phyloP scores from a whole-genome alignment of 2,113 vertebrate genomes.

The Aspidoscelis tigris region DNA sequence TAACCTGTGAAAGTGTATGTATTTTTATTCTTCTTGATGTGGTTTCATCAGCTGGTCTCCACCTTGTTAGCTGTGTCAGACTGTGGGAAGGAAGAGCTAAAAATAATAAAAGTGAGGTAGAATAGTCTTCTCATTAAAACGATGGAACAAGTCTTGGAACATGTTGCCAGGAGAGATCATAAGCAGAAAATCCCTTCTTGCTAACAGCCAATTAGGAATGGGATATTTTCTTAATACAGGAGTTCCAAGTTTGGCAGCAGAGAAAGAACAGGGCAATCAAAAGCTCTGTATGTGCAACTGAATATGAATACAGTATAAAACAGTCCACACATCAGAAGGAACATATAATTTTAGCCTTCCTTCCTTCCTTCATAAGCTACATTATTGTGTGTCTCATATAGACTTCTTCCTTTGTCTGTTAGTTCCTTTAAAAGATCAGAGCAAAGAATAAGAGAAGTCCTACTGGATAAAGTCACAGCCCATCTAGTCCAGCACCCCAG shows the following conservation, averaged over 20 bases:
- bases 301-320: slow-evolving; percentile 2
- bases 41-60: background rate
- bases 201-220: background rate
- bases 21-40: background rate
- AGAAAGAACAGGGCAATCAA: background rate
- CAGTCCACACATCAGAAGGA: slow-evolving; percentile 19
- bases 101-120: background rate
- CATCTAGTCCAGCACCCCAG: too few relatives aligned
- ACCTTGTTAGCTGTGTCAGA: background rate
- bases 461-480: too few relatives aligned
- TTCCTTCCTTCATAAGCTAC: background rate
- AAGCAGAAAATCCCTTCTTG: background rate
- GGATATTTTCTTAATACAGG: background rate
- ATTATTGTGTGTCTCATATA: background rate
- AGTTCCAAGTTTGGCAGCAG: slow-evolving; percentile 2
- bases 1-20: too few relatives aligned
- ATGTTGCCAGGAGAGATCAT: background rate
- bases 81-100: slow-evolving; percentile 19
- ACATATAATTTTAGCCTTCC: background rate
- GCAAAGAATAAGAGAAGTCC: background rate
- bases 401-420: background rate
- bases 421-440: slow-evolving; percentile 8
- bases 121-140: slow-evolving; percentile 7
- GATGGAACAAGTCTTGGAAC: background rate
- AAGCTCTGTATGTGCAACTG: background rate